Base-by-base conservation (phyloP, 2,888 invertebrate species). In the Leptinotarsa haldemani region DNA sequence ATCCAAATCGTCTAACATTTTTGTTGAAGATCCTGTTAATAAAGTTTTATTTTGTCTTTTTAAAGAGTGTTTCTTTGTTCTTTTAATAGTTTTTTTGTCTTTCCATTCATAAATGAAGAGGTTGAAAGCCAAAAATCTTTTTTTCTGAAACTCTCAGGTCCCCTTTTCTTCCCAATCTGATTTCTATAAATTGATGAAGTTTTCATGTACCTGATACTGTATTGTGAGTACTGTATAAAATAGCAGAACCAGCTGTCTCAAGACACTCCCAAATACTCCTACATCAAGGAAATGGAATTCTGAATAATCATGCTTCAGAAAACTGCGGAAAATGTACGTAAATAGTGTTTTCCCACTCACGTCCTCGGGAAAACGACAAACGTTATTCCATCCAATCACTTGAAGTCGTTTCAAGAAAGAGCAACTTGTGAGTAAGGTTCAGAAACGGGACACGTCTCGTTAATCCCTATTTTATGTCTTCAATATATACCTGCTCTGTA, bases 321-420 rank as follows among this genome's bases (percentile, higher is more conserved):
- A 73, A 73, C 65, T 69, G 69, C 50, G 65, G 70, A 25, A 70
- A 73, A 73, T 73, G 69, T 61, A 61, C 65, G 65, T 73, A 66
- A 70, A 73, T 70, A 70, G 73, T 63, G 61, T 73, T 73, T 53
- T 52, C 52, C 66, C 65, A 70, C 61, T 46, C 73, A 52, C 66
- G 70, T 70, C 66, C 65, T 20, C 52, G 18, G n/a, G 48, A 52
- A 58, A 70, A 73, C 65, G 52, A 66, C 52, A 70, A 69, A 65
- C 65, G 69, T 66, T 50, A 65, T 63, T 22, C 70, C 67, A 70
- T 74, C 74, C 74, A 74, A 74, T 74, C 74, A 74, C 63, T 74
- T 67, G 65, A 69, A 69, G 65, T 61, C 65, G 65, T 70, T 61
- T 40, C 16, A 30, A 3, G 30, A 61, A 61, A n/a, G 40, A 61